Evolutionary conservation across 2,113 vertebrate species (phyloP), one percentile per base, ranked within the genome.

Genomic region (Nothocercus julius): DNA sequence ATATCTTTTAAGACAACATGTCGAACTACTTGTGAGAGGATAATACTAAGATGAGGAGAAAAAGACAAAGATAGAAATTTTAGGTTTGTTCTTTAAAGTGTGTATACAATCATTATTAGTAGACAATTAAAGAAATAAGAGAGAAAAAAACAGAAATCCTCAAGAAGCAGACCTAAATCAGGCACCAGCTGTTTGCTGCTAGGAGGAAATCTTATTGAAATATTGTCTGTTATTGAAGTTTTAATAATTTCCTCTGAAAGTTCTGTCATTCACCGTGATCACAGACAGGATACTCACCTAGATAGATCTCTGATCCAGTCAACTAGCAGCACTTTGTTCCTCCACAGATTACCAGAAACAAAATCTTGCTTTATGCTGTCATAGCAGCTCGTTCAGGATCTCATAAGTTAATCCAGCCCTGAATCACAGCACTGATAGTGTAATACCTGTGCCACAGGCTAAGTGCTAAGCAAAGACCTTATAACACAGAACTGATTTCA

Each of bases 331-430:
- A 64, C 47, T 28, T 51, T 13, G 15, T 62, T 86, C 19, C 53
- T 85, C 66, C 85, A 82, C 40, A 69, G 67, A 93, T 80, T 62
- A 63, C 30, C 36, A 85, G 63, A 89, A 93, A 80, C 4, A 87
- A 88, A 93, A 93, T 85, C 75, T 89, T 89, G 22, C 30, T 19
- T 32, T 89, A 36, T 27, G 59, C n/a, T 74, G 16, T 67, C 79
- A 67, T 8, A 79, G 59, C 32, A 67, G 72, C 38, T 88, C 85
- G 90, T 22, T 90, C 51, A 83, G 85, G 82, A 92, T 92, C 87
- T 94, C 64, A 72, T 54, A 96, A 87, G n/a, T 77, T 91, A 95
- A 96, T 85, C 74, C 54, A 58, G 24, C 30, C 44, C 51, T 53
- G 53, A 91, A 20, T 91, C 73, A 95, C 45, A 88, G 51, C 64